Evolutionary conservation across 2,113 vertebrate genomes (phyloP), one percentile per base, ranked within the genome.

Genomic region (Acinonyx jubatus): DNA sequence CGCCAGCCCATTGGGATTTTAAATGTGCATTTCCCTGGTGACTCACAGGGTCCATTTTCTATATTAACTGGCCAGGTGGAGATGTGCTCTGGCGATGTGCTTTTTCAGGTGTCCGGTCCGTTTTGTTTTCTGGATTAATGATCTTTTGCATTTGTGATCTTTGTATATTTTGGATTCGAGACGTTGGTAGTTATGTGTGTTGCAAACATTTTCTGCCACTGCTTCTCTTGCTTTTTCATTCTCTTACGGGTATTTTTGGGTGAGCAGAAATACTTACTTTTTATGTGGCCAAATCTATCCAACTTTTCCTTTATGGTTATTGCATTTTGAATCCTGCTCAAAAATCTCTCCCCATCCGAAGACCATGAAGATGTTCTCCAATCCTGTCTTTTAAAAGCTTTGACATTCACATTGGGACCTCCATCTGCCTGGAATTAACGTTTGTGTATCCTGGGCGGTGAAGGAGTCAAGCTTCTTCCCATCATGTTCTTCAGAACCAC

Each of bases 41-140:
- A 9, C n/a, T 31, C 5, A 0, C 0, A 0, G 19, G 52, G 7
- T 1, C 11, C 2, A 3, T 36, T 4, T 7, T 14, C 27, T 25
- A 21, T 0, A 2, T 23, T 52, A 33, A 25, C 48, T 1, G 12
- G 16, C n/a, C 71, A 7, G n/a, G 7, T 4, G 52, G 50, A n/a
- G 36, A 29, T 0, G 6, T 31, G n/a, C 41, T 33, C 36, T 45
- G 2, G 71, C 0, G 23, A 12, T 0, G 41, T 6, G 15, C 61
- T 57, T 38, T 14, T 23, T 50, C n/a, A 0, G 36, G 50, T 3
- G 57, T 31, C 12, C 4, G 18, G 27, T 69, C 50, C 9, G 10
- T 63, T 55, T 74, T 38, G 45, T 48, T 1, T 11, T n/a, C n/a
- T 8, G 55, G 57, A 18, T 23, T 50, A 61, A 38, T 7, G 29